phyloP scores from a whole-genome alignment of 2,113 vertebrate genomes.

The Hystrix brachyura region DNA sequence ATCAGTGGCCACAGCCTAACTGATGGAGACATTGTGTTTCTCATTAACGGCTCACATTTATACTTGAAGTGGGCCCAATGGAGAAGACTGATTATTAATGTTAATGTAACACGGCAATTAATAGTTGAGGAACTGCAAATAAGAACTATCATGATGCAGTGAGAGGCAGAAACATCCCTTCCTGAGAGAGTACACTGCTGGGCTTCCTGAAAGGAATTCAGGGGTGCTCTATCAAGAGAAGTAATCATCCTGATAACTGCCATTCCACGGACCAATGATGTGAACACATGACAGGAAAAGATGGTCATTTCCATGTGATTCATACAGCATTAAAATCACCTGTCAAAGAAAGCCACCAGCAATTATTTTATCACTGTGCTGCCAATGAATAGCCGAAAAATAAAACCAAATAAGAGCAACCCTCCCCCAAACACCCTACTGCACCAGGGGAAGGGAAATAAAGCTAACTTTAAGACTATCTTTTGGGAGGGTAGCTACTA shows the following conservation, averaged over 20 bases:
- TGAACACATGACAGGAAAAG: neutral
- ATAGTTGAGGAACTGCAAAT: neutral
- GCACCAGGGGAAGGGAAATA: neutral
- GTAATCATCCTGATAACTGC: neutral
- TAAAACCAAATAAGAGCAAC: conserved; percentile 10
- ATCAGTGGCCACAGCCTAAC: neutral
- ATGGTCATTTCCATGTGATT: neutral
- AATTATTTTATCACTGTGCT: conserved; percentile 34
- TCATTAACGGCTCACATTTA: conserved; percentile 14
- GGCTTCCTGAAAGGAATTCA: neutral
- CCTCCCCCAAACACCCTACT: neutral
- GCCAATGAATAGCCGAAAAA: conserved; percentile 51
- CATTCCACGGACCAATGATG: neutral
- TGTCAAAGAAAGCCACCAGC: neutral
- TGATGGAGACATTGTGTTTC: neutral
- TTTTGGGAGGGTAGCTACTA: neutral
- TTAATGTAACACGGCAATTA: neutral
- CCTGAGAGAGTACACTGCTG: neutral
- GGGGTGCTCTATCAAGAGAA: neutral
- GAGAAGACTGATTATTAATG: neutral
- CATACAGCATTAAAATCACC: neutral
- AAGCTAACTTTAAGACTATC: neutral
- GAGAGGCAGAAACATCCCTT: neutral
- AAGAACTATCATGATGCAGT: neutral
- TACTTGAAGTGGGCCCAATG: neutral